A percentile compares a stretch with the other conserved stretches of the same genome.
These are phyloP conservation scores for Xanthorhoe spadicearia DNA, from an alignment of 2,888 invertebrate species.

Conservation along the genomic window DNA sequence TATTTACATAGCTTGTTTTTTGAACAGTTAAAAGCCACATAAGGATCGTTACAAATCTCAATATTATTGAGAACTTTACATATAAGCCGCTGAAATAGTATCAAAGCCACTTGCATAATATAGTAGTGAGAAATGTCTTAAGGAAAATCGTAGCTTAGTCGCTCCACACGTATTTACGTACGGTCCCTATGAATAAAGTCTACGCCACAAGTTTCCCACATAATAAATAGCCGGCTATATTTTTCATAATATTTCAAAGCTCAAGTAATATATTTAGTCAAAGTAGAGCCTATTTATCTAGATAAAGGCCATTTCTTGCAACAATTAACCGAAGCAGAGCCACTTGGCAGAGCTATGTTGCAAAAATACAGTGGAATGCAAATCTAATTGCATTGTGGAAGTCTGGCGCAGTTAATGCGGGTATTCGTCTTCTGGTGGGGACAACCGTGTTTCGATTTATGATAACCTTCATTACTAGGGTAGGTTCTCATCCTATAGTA, in stretches of 20 bases:
- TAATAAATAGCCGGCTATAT: not conserved
- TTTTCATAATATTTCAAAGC: not conserved
- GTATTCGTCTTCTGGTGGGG: constrained; percentile 42
- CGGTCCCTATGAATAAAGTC: too few relatives aligned
- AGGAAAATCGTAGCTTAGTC: too few relatives aligned
- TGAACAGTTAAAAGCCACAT: too few relatives aligned
- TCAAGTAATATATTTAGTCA: constrained; percentile 24
- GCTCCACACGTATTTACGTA: too few relatives aligned
- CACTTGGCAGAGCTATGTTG: constrained; percentile 61
- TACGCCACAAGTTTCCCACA: too few relatives aligned
- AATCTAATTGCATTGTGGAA: constrained; percentile 66
- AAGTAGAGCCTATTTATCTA: constrained; percentile 25
- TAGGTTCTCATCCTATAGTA: too few relatives aligned
- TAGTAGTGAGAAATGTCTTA: too few relatives aligned
- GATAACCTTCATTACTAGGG: constrained; percentile 19
- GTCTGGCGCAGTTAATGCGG: constrained; percentile 58
- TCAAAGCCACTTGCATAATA: too few relatives aligned
- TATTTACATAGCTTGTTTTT: too few relatives aligned
- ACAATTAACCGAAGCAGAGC: constrained; percentile 53
- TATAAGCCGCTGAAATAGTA: too few relatives aligned
- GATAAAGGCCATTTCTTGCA: constrained; percentile 30
- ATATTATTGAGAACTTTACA: too few relatives aligned
- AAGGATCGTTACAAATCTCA: too few relatives aligned
- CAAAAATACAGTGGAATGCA: constrained; percentile 62
- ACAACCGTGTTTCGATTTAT: constrained; percentile 36